Conservation (phyloP, 2,888 invertebrate genomes). For the Neoascia interrupta region DNA sequence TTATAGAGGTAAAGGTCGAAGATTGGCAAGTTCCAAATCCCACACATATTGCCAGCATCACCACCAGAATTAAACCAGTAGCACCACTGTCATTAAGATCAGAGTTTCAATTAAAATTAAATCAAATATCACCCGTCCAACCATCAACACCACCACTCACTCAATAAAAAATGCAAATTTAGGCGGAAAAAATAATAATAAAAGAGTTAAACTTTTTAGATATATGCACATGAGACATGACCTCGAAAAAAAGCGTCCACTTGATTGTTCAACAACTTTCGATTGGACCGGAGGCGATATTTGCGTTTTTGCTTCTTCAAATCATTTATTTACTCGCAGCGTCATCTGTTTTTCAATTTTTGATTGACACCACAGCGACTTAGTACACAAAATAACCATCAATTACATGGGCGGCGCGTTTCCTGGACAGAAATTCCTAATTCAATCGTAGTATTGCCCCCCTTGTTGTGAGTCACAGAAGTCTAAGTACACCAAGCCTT, state of each 20-base stretch:
- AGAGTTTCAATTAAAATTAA: slow-evolving; percentile 12
- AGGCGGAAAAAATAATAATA: not conserved
- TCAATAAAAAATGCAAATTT: slow-evolving; percentile 34
- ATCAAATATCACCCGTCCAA: not conserved
- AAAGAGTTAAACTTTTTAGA: not conserved
- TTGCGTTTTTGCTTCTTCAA: not conserved
- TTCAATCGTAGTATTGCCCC: too few relatives aligned
- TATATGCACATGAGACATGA: slow-evolving; percentile 27
- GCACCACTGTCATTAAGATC: slow-evolving; percentile 9
- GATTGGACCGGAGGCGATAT: slow-evolving; percentile 34
- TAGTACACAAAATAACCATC: too few relatives aligned
- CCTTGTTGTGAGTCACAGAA: too few relatives aligned
- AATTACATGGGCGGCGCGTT: too few relatives aligned
- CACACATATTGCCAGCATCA: slow-evolving; percentile 8
- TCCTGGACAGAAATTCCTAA: too few relatives aligned
- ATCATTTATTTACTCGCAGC: not conserved
- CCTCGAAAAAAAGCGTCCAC: slow-evolving; percentile 21
- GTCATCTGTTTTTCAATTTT: not conserved
- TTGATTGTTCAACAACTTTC: slow-evolving; percentile 33
- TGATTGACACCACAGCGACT: too few relatives aligned
- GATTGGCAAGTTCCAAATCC: too few relatives aligned
- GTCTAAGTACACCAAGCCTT: not conserved
- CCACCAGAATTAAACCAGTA: slow-evolving; percentile 15
- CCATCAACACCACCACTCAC: not conserved
- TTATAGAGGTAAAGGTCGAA: too few relatives aligned